Conservation (phyloP, 1,140 invertebrate genomes). For the Solenopsis fugax region DNA sequence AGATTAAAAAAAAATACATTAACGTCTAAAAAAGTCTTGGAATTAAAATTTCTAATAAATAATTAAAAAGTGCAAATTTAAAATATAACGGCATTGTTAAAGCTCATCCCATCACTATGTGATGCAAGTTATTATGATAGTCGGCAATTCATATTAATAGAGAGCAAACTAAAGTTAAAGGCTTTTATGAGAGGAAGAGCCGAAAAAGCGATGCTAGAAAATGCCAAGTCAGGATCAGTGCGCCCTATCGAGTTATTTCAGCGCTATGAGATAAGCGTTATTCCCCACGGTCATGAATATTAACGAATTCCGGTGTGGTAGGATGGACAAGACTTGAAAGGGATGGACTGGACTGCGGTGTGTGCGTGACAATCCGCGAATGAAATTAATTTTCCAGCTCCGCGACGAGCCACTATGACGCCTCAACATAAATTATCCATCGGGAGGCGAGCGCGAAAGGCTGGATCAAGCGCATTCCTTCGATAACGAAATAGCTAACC, state of each 20-base stretch:
- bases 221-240: slow-evolving; percentile 80
- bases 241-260: slow-evolving; percentile 84
- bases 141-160: slow-evolving; percentile 44
- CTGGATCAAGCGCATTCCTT: slow-evolving; percentile 19
- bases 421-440: slow-evolving; percentile 73
- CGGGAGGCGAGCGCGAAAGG: slow-evolving; percentile 17
- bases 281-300: slow-evolving; percentile 83
- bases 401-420: slow-evolving; percentile 66
- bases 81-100: slow-evolving; percentile 15
- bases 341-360: slow-evolving; percentile 75
- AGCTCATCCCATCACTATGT: not conserved
- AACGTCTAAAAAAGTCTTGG: not conserved
- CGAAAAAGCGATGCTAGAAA: slow-evolving; percentile 80
- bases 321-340: slow-evolving; percentile 78
- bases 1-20: not conserved
- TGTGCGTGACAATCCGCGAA: slow-evolving; percentile 76
- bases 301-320: slow-evolving; percentile 78
- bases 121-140: slow-evolving; percentile 39
- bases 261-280: slow-evolving; percentile 83
- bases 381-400: slow-evolving; percentile 79
- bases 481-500: slow-evolving; percentile 14
- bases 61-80: slow-evolving; percentile 8
- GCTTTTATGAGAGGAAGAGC: slow-evolving; percentile 65
- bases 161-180: slow-evolving; percentile 55
- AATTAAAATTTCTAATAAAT: slow-evolving; percentile 15